These are phyloP conservation scores for Sitobion miscanthi DNA, from an alignment of 1,140 invertebrate species.

Conservation along the genomic window DNA sequence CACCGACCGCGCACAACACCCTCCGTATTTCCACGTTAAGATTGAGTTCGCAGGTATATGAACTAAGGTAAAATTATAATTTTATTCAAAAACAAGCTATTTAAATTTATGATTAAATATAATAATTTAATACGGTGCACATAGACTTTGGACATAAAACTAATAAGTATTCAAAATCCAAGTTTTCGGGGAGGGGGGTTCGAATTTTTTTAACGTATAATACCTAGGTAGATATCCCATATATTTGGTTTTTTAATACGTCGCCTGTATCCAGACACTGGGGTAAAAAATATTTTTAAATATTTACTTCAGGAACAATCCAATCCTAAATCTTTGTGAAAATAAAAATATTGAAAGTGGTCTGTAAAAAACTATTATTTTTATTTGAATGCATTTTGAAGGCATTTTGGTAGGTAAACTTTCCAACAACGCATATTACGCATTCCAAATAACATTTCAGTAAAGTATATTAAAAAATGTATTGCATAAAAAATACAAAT, in stretches of 20 bases:
- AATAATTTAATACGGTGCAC: neutral
- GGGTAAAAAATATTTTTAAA: too few relatives aligned
- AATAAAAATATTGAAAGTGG: too few relatives aligned
- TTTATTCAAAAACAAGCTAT: neutral
- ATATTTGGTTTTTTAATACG: neutral
- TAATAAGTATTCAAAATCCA: neutral
- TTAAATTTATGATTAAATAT: neutral
- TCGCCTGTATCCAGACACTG: neutral
- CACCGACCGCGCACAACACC: neutral
- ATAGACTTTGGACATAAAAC: neutral
- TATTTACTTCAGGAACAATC: neutral
- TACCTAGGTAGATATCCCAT: too few relatives aligned
- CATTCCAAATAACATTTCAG: neutral
- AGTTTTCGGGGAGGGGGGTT: neutral
- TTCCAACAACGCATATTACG: neutral
- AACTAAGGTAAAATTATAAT: neutral
- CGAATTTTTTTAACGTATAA: neutral
- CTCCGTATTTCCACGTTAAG: neutral
- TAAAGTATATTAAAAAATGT: neutral
- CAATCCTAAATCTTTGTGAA: too few relatives aligned
- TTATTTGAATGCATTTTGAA: neutral
- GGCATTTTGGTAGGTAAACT: neutral
- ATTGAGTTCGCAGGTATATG: neutral
- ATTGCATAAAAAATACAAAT: neutral
- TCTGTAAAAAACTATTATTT: neutral